Percentiles rank a stretch among this genome's conserved stretches.
These are phyloP conservation scores for Cephus rjabovi DNA, from an alignment of 2,888 invertebrate genomes.

Conservation along the genomic window DNA sequence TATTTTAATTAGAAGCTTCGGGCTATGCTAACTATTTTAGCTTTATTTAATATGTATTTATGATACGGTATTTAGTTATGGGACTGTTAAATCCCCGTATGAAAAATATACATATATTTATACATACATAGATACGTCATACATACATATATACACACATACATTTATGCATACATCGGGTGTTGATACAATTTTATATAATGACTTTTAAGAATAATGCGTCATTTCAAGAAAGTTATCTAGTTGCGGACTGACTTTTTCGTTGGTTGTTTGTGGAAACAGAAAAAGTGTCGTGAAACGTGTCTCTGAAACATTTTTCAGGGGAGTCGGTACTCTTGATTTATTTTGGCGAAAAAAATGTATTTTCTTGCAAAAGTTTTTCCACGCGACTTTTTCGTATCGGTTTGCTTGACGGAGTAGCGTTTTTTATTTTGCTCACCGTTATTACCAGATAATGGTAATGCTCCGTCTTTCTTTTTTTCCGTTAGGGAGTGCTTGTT, in stretches of 20 bases:
- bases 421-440: not conserved
- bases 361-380: not conserved
- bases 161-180: too few relatives aligned
- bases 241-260: not conserved
- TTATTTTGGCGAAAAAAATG: not conserved
- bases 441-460: not conserved
- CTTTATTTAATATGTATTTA: not conserved
- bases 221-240: not conserved
- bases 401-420: not conserved
- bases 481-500: not conserved
- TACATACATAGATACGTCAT: too few relatives aligned
- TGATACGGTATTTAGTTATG: not conserved
- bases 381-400: not conserved
- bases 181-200: not conserved
- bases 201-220: not conserved
- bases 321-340: not conserved
- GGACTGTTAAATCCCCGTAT: not conserved
- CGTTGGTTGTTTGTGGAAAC: not conserved
- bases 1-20: constrained; percentile 63
- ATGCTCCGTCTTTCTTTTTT: not conserved
- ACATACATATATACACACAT: too few relatives aligned
- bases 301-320: not conserved
- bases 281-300: not conserved
- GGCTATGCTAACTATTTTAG: constrained; percentile 21
- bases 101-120: not conserved